phyloP scores from a whole-genome alignment of 1,140 invertebrate species.

The Macrobrachium rosenbergii region DNA sequence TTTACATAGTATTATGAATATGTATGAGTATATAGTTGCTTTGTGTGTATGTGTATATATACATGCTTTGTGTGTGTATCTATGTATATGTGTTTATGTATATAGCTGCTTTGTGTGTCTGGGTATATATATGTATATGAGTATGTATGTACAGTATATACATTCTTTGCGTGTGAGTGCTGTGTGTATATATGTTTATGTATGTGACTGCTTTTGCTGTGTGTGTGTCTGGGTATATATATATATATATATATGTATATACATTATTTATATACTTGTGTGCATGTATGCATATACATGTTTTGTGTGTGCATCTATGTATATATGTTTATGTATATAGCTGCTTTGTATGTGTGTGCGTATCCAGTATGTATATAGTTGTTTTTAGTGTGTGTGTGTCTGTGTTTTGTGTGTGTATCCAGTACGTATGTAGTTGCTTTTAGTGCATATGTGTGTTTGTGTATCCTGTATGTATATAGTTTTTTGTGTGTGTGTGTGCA shows the following conservation, averaged over 20 bases:
- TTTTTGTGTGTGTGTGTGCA: background rate
- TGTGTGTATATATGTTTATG: too few relatives aligned
- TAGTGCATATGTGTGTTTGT: constrained; percentile 1
- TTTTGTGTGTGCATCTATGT: background rate
- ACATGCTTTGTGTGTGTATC: background rate
- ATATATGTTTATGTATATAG: background rate
- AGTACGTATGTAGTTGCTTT: background rate
- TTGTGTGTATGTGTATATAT: too few relatives aligned
- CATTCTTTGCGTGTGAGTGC: too few relatives aligned
- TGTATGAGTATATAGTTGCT: background rate
- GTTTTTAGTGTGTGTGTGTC: background rate
- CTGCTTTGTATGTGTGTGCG: background rate
- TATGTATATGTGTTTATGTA: background rate
- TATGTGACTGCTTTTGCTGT: too few relatives aligned
- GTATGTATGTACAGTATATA: too few relatives aligned
- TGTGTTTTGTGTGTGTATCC: background rate
- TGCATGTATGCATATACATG: too few relatives aligned
- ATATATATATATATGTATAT: too few relatives aligned
- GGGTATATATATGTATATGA: too few relatives aligned
- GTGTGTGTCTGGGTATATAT: too few relatives aligned
- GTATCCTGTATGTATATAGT: background rate
- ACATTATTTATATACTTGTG: too few relatives aligned
- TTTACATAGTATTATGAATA: too few relatives aligned
- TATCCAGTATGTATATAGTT: background rate
- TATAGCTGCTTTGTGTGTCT: too few relatives aligned